These are phyloP conservation scores for Syndactyla subalaris DNA, from an alignment of 2,797 vertebrate species.

Conservation along the genomic window DNA sequence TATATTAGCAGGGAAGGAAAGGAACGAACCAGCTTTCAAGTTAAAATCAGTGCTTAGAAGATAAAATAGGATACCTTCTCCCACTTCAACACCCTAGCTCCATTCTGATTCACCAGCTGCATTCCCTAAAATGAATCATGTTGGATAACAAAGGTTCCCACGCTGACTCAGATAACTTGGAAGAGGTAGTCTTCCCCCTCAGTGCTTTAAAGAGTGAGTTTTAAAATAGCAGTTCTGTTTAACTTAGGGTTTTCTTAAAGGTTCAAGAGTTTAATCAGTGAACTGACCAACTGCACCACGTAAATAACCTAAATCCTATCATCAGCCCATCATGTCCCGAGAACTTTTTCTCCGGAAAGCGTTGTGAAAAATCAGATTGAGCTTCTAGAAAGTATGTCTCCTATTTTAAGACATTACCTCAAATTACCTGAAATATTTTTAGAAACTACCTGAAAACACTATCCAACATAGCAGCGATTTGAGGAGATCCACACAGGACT, in stretches of 20 bases:
- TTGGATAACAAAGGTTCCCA: conserved; percentile 8
- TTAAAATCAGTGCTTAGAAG: neutral
- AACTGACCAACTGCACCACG: neutral
- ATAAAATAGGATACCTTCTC: neutral
- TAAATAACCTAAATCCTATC: neutral
- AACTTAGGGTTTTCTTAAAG: neutral
- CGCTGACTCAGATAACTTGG: conserved; percentile 29
- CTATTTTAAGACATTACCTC: neutral
- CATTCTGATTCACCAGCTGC: conserved; percentile 2
- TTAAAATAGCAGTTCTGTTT: conserved; percentile 35
- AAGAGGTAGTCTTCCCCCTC: conserved; percentile 15
- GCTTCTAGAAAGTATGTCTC: neutral
- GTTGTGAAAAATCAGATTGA: neutral
- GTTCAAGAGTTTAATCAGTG: neutral
- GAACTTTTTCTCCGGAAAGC: neutral
- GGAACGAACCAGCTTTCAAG: neutral
- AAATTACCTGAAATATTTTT: neutral
- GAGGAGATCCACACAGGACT: neutral
- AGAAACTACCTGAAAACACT: neutral
- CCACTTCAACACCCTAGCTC: neutral
- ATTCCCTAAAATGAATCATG: neutral
- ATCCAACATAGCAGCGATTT: neutral
- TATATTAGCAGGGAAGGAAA: neutral
- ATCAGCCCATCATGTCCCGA: neutral
- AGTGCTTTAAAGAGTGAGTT: neutral